These are phyloP conservation scores for Natrix natrix DNA, from an alignment of 2,797 vertebrate species.

Conservation along the genomic window DNA sequence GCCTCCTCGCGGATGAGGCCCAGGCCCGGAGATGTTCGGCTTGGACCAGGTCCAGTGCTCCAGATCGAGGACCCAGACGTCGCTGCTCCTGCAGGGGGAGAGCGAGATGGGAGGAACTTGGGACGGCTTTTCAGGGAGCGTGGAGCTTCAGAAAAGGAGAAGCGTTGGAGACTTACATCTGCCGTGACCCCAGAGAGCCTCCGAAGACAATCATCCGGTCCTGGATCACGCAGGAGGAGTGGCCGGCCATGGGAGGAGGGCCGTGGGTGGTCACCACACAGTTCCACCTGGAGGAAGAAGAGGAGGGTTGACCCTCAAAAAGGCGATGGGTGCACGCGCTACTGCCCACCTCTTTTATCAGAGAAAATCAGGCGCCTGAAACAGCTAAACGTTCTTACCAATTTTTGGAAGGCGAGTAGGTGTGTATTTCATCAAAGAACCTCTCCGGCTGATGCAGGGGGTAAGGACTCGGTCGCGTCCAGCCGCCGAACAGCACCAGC, in stretches of 20 bases:
- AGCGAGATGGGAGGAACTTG: neutral
- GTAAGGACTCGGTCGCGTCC: constrained; percentile 96
- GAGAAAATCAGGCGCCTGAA: too few species aligned
- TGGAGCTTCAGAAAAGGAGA: accelerated
- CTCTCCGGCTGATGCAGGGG: constrained; percentile 96
- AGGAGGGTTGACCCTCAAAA: neutral
- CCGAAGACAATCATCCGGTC: constrained; percentile 98
- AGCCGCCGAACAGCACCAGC: constrained; percentile 95
- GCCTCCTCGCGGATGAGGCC: constrained; percentile 91
- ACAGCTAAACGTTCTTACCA: constrained; percentile 77
- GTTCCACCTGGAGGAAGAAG: constrained; percentile 85
- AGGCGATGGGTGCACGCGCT: accelerated
- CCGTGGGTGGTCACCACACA: constrained; percentile 97
- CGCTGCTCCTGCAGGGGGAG: constrained; percentile 87
- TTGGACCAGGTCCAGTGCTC: constrained; percentile 99
- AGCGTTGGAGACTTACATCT: constrained; percentile 80
- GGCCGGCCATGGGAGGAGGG: constrained; percentile 97
- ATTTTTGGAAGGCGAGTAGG: constrained; percentile 97
- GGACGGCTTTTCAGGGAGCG: neutral
- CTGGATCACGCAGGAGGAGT: constrained; percentile 93
- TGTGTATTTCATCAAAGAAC: constrained; percentile 99
- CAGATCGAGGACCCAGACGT: constrained; percentile 95
- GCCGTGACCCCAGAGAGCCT: constrained; percentile 93
- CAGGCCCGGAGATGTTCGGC: constrained; percentile 82
- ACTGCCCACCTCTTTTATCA: too few species aligned